Conservation (phyloP, 1,140 invertebrate species). For the Apis laboriosa region DNA sequence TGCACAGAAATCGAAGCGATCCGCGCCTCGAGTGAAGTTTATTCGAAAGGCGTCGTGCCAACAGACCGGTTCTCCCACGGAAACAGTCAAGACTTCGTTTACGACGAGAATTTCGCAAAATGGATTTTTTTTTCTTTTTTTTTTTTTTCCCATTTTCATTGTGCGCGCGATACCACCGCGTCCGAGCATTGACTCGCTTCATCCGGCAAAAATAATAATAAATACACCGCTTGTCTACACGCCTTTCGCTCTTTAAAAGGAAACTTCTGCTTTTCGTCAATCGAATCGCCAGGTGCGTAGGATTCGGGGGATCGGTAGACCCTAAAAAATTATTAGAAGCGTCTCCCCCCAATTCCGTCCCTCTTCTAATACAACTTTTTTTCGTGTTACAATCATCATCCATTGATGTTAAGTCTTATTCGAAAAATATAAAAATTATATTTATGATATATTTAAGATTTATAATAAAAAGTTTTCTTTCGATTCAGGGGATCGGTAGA, state of each 20-base stretch:
- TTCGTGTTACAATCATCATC: background rate
- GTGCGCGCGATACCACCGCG: background rate
- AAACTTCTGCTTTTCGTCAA: constrained; percentile 28
- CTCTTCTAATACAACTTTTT: constrained; percentile 16
- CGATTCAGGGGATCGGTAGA: constrained; percentile 1
- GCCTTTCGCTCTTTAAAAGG: constrained; percentile 26
- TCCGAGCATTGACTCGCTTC: background rate
- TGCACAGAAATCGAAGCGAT: constrained; percentile 27
- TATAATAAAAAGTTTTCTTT: too few species aligned
- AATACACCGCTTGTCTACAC: background rate
- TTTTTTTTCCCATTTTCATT: background rate
- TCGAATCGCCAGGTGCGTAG: constrained; percentile 39
- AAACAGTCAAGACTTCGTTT: constrained; percentile 24
- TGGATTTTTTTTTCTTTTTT: background rate
- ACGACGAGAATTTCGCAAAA: constrained; percentile 59
- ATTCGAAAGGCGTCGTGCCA: constrained; percentile 50
- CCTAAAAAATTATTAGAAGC: constrained; percentile 35
- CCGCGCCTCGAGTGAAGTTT: constrained; percentile 24
- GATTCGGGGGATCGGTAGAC: constrained; percentile 9
- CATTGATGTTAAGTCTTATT: too few species aligned
- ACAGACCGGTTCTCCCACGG: constrained; percentile 67
- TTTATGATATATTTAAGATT: too few species aligned
- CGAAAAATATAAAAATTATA: too few species aligned
- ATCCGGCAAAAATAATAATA: background rate
- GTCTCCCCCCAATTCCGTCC: background rate